Evolutionary conservation across 2,888 invertebrate genomes (phyloP).

Genomic region (Thalpophila matura): DNA sequence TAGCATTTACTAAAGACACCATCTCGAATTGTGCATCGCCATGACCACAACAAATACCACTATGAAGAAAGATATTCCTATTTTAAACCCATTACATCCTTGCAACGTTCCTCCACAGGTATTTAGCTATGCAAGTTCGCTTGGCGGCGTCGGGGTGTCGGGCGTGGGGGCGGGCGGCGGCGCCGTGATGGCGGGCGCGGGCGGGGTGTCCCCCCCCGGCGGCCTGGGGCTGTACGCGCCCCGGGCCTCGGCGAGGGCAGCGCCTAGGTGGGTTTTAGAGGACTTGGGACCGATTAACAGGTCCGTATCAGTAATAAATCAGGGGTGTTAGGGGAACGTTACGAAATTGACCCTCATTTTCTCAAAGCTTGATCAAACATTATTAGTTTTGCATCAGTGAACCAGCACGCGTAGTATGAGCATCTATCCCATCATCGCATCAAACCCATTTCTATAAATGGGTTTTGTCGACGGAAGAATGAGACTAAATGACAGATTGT

Average conservation of each 20-base stretch:
- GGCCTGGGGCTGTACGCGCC: constrained; percentile 86
- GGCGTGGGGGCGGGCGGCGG: constrained; percentile 75
- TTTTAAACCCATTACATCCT: background rate
- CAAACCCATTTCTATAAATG: no score
- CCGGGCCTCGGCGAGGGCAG: constrained; percentile 81
- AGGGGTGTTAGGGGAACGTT: constrained; percentile 7
- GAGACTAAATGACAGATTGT: no score
- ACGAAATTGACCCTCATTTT: background rate
- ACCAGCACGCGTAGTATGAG: no score
- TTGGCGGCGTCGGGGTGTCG: constrained; percentile 93
- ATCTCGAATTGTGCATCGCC: background rate
- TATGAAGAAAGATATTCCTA: no score
- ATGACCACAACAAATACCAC: no score
- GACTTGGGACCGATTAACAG: constrained; percentile 48
- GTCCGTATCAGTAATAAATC: constrained; percentile 41
- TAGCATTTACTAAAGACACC: no score
- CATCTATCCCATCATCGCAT: no score
- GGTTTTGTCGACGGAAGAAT: no score
- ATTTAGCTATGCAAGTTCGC: constrained; percentile 96
- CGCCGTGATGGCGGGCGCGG: constrained; percentile 75
- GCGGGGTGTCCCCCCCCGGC: constrained; percentile 82
- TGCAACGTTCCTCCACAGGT: constrained; percentile 91
- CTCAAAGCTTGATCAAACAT: background rate
- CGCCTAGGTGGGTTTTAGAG: constrained; percentile 70
- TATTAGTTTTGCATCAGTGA: no score